Percentiles rank a stretch among this genome's conserved stretches.
phyloP scores from a whole-genome alignment of 2,113 vertebrate species.

The Dermatemys mawii region DNA sequence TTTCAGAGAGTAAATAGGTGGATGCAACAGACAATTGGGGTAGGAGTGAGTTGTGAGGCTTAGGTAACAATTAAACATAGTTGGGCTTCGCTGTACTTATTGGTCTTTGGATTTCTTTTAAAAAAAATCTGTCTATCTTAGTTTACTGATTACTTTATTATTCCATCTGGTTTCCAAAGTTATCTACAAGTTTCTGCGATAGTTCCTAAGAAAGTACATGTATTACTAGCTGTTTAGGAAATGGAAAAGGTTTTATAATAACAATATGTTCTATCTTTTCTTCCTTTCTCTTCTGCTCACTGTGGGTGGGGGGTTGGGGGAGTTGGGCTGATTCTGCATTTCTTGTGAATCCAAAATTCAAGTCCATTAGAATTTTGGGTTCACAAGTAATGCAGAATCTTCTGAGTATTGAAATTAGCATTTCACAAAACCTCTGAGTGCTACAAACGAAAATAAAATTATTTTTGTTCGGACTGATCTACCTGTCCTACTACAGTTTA shows the following conservation, averaged over 20 bases:
- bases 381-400: background rate
- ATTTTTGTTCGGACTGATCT: background rate
- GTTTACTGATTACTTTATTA: accelerated
- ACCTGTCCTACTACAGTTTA: background rate
- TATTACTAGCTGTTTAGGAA: background rate
- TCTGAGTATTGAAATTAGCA: background rate
- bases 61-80: background rate
- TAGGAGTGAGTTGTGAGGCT: background rate
- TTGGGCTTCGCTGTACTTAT: background rate
- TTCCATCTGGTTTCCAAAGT: background rate
- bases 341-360: background rate
- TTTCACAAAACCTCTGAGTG: background rate
- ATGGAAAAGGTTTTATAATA: background rate
- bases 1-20: background rate
- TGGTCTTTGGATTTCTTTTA: background rate
- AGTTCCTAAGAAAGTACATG: background rate
- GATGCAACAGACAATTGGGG: background rate
- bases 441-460: background rate
- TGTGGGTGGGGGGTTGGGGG: too few relatives aligned
- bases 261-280: background rate
- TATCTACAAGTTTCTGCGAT: background rate
- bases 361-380: background rate
- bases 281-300: background rate
- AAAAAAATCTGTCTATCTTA: background rate
- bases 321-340: background rate